Evolutionary conservation across 2,888 invertebrate species (phyloP).

Genomic region (Cosmorhoe ocellata): DNA sequence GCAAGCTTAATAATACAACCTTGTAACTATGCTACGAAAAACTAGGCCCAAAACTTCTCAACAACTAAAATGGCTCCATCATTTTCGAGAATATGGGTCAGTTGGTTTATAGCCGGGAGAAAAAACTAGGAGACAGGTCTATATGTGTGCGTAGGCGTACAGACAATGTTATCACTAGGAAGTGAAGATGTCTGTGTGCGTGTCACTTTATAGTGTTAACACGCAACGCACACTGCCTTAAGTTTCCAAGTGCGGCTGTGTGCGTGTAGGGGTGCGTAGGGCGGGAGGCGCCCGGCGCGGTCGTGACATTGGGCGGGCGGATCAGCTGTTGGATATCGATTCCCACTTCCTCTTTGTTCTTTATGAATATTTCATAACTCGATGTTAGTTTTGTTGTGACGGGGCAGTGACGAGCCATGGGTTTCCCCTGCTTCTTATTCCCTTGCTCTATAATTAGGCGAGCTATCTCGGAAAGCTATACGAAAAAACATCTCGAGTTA

Average conservation of each 20-base stretch:
- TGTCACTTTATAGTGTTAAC: not conserved
- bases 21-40: slow-evolving; percentile 2
- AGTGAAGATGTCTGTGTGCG: slow-evolving; percentile 12
- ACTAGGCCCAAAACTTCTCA: slow-evolving; percentile 4
- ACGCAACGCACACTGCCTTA: too few species aligned
- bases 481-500: too few species aligned
- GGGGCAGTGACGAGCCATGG: slow-evolving; percentile 20
- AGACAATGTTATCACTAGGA: not conserved
- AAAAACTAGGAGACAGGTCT: slow-evolving; percentile 22
- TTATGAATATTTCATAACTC: slow-evolving; percentile 73
- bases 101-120: slow-evolving; percentile 19
- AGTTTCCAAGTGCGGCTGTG: not conserved
- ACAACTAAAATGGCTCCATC: not conserved
- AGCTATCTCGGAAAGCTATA: too few species aligned
- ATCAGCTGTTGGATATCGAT: slow-evolving; percentile 79
- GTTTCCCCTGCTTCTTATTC: not conserved
- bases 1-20: too few species aligned
- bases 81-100: slow-evolving; percentile 29
- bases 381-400: slow-evolving; percentile 55
- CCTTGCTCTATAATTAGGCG: too few species aligned
- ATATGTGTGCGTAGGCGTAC: slow-evolving; percentile 20
- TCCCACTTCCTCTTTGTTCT: slow-evolving; percentile 70
- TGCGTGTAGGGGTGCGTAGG: slow-evolving; percentile 31
- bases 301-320: slow-evolving; percentile 79
- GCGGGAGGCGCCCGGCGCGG: slow-evolving; percentile 46